Evolutionary conservation across 2,888 invertebrate species (phyloP).

Genomic region (Stenichneumon culpator): DNA sequence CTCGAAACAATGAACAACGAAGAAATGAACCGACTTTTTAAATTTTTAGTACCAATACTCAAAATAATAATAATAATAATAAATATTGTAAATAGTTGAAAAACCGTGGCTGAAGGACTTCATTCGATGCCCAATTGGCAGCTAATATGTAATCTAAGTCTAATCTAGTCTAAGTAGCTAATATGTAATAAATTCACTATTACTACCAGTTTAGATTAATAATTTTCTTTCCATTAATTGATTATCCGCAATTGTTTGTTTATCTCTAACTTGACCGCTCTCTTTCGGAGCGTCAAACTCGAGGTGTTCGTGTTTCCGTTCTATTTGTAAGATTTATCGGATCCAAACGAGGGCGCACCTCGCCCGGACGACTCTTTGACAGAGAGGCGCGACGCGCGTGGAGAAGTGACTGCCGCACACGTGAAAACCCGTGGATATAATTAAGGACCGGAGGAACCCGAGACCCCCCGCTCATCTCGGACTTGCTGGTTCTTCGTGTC

Average conservation of each 20-base stretch:
- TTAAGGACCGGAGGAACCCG: constrained; percentile 57
- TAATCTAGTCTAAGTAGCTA: too few relatives aligned
- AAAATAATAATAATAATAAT: too few relatives aligned
- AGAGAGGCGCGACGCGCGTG: constrained; percentile 33
- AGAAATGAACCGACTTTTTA: too few relatives aligned
- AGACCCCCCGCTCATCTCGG: constrained; percentile 10
- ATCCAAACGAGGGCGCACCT: constrained; percentile 33
- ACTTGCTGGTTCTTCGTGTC: neutral
- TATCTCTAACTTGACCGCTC: constrained; percentile 17
- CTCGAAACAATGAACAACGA: too few relatives aligned
- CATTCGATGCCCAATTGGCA: too few relatives aligned
- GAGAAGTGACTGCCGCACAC: constrained; percentile 1
- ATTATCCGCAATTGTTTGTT: neutral
- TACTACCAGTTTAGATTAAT: neutral
- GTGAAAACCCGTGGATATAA: constrained; percentile 46
- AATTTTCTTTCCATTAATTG: neutral
- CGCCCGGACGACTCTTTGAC: constrained; percentile 55
- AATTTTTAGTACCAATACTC: too few relatives aligned
- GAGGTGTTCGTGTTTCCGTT: constrained; percentile 67
- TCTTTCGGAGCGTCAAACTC: constrained; percentile 37
- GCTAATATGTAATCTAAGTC: too few relatives aligned
- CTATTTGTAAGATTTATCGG: constrained; percentile 66
- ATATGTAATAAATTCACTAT: too few relatives aligned
- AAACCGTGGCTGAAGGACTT: too few relatives aligned
- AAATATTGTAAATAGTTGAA: too few relatives aligned